phyloP scores from a whole-genome alignment of 2,797 vertebrate genomes.

The Enteromius viviparus region DNA sequence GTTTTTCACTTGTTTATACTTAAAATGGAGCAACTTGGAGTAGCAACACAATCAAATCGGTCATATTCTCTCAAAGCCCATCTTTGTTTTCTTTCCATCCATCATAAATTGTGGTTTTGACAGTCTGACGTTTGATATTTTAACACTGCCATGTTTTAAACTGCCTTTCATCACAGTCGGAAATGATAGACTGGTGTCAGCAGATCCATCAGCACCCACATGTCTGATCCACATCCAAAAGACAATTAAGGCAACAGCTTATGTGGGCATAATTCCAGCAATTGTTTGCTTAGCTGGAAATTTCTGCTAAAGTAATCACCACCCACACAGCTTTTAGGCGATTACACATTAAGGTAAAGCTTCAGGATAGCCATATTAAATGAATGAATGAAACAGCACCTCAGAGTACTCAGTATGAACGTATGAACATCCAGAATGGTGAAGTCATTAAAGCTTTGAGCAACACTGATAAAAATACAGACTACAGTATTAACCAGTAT shows the following conservation, averaged over 20 bases:
- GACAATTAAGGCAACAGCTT: constrained; percentile 9
- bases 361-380: constrained; percentile 12
- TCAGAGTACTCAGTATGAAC: background rate
- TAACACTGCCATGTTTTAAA: background rate
- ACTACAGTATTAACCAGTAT: background rate
- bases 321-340: background rate
- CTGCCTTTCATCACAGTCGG: background rate
- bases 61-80: background rate
- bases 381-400: constrained; percentile 1
- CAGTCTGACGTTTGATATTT: constrained; percentile 24
- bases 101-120: constrained; percentile 9
- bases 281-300: background rate
- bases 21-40: background rate
- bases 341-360: constrained; percentile 8
- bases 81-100: background rate
- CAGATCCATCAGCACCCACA: background rate
- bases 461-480: background rate
- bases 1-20: background rate
- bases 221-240: background rate
- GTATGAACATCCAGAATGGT: background rate
- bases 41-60: background rate
- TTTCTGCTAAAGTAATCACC: background rate
- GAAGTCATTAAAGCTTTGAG: constrained; percentile 12
- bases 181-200: constrained; percentile 29
- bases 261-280: constrained; percentile 3